These are phyloP conservation scores for Fopius arisanus DNA, from an alignment of 1,140 invertebrate species.

Conservation along the genomic window DNA sequence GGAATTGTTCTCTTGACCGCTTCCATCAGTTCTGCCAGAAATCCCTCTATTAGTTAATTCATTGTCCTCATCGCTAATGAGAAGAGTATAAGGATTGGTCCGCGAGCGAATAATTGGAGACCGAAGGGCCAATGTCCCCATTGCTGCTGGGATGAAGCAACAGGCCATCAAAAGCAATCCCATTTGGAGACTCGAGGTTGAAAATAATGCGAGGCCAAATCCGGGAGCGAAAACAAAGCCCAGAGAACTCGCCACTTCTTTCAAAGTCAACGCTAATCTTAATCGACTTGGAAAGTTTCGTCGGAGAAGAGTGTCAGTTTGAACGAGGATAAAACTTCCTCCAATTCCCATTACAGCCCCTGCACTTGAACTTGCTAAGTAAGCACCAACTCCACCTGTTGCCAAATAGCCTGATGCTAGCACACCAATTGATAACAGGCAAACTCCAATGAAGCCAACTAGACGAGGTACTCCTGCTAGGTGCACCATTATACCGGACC, in stretches of 20 bases:
- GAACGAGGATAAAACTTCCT: slow-evolving; percentile 49
- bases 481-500: slow-evolving; percentile 65
- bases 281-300: slow-evolving; percentile 49
- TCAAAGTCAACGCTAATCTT: slow-evolving; percentile 41
- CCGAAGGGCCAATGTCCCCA: slow-evolving; percentile 45
- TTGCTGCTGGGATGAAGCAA: slow-evolving; percentile 42
- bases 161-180: slow-evolving; percentile 47
- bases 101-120: slow-evolving; percentile 27
- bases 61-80: slow-evolving; percentile 48
- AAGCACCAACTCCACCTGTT: slow-evolving; percentile 53
- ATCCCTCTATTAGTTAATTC: slow-evolving; percentile 38
- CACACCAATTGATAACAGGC: slow-evolving; percentile 47
- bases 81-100: slow-evolving; percentile 39
- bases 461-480: slow-evolving; percentile 66
- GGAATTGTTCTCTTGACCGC: not conserved
- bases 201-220: slow-evolving; percentile 42
- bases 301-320: slow-evolving; percentile 47
- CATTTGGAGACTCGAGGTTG: slow-evolving; percentile 36
- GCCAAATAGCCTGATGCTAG: slow-evolving; percentile 54
- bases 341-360: slow-evolving; percentile 59
- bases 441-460: slow-evolving; percentile 57
- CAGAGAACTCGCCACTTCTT: slow-evolving; percentile 43
- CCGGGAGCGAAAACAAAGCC: slow-evolving; percentile 47
- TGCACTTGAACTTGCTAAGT: slow-evolving; percentile 52
- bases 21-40: slow-evolving; percentile 3